Conservation (phyloP, 1,140 invertebrate genomes). For the Mesaphorura yosii region DNA sequence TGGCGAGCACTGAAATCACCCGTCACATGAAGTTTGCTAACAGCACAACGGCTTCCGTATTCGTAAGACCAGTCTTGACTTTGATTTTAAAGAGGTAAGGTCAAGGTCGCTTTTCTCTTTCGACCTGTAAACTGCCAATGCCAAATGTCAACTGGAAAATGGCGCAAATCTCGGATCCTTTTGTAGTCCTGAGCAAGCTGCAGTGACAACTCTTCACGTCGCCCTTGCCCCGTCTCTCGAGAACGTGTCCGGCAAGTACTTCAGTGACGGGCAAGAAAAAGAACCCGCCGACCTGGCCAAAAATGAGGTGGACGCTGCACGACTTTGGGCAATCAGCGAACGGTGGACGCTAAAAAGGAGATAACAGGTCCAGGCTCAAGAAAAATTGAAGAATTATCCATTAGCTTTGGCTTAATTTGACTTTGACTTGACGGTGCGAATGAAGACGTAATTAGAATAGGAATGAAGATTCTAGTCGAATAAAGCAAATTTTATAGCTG, state of each 20-base stretch:
- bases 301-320: neutral
- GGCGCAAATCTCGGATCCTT: too few species aligned
- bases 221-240: conserved; percentile 56
- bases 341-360: too few species aligned
- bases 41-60: conserved; percentile 37
- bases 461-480: too few species aligned
- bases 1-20: conserved; percentile 67
- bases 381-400: too few species aligned
- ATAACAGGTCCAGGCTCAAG: too few species aligned
- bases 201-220: conserved; percentile 55
- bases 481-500: too few species aligned
- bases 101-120: conserved; percentile 64
- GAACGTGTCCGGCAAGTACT: conserved; percentile 55
- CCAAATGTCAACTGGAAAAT: too few species aligned
- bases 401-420: too few species aligned
- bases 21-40: conserved; percentile 58
- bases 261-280: neutral
- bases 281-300: neutral
- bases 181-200: too few species aligned
- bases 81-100: conserved; percentile 57
- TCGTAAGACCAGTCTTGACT: conserved; percentile 62
- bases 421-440: too few species aligned
- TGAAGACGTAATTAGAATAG: too few species aligned
- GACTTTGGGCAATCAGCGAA: conserved; percentile 6
- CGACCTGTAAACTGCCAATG: too few species aligned